Conservation (phyloP, 2,888 invertebrate species). For the Drosophila robusta region DNA sequence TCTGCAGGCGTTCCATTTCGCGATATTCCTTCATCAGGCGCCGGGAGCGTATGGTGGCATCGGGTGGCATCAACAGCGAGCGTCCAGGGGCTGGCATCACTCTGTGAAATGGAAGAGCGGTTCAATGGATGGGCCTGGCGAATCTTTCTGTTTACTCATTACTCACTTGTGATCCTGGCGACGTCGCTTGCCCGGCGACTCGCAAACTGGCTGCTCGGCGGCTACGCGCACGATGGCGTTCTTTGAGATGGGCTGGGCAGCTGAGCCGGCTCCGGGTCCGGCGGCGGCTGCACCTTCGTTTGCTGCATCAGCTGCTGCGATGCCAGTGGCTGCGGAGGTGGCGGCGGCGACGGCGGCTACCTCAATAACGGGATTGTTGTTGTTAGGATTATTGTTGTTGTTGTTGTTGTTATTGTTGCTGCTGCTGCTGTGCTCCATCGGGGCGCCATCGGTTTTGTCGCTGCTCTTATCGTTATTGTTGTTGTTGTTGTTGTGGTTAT, state of each 20-base stretch:
- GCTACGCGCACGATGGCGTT: constrained; percentile 66
- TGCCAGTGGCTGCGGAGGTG: constrained; percentile 26
- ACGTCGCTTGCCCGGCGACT: constrained; percentile 81
- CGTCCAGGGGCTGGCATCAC: constrained; percentile 84
- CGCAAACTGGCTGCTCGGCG: constrained; percentile 60
- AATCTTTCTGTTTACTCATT: background rate
- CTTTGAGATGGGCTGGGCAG: constrained; percentile 39
- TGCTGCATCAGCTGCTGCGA: constrained; percentile 77
- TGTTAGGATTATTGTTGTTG: constrained; percentile 58
- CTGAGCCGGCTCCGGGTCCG: constrained; percentile 24
- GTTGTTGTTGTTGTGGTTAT: constrained; percentile 41
- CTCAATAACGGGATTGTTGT: constrained; percentile 58
- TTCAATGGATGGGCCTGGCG: background rate
- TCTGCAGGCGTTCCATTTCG: constrained; percentile 91
- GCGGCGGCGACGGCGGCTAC: constrained; percentile 33
- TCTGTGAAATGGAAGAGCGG: constrained; percentile 53
- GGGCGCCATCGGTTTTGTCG: constrained; percentile 88
- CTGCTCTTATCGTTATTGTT: constrained; percentile 86
- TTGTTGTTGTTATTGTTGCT: constrained; percentile 49
- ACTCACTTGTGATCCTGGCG: constrained; percentile 81
- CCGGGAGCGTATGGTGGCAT: constrained; percentile 89
- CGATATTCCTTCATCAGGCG: constrained; percentile 94
- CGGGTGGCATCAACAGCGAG: constrained; percentile 82
- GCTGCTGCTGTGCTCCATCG: constrained; percentile 72
- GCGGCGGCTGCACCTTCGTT: constrained; percentile 70